Conservation (phyloP, 1,140 invertebrate species). For the Drosophila biarmipes region DNA sequence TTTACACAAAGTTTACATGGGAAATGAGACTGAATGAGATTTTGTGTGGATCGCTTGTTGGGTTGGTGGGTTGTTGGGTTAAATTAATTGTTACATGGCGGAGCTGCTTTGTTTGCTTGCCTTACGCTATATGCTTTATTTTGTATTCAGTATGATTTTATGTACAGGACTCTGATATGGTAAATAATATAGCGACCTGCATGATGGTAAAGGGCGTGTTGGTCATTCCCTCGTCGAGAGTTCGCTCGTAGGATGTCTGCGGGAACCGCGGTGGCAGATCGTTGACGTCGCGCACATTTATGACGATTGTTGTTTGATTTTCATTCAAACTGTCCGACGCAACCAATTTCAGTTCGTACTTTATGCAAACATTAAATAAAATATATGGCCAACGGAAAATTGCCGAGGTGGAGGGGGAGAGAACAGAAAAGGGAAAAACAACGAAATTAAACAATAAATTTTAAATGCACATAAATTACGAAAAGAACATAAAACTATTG, state of each 20-base stretch:
- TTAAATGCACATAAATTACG: conserved; percentile 54
- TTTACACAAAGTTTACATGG: conserved; percentile 56
- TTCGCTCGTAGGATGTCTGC: conserved; percentile 88
- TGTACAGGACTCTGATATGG: conserved; percentile 31
- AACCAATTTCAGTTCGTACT: conserved; percentile 94
- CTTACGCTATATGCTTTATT: conserved; percentile 15
- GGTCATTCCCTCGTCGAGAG: conserved; percentile 88
- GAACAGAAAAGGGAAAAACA: conserved; percentile 32
- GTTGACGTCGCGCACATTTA: conserved; percentile 92
- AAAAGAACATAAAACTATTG: conserved; percentile 49
- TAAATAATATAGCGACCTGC: conserved; percentile 86
- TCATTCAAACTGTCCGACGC: conserved; percentile 94
- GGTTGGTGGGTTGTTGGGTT: conserved; percentile 58
- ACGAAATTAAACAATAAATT: conserved; percentile 50
- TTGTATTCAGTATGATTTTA: conserved; percentile 22
- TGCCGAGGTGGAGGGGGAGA: not conserved
- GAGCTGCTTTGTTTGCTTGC: conserved; percentile 30
- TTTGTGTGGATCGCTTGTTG: conserved; percentile 34
- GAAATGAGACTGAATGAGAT: conserved; percentile 53
- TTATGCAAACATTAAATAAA: conserved; percentile 52
- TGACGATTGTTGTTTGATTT: conserved; percentile 91
- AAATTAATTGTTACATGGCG: conserved; percentile 65
- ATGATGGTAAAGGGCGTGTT: conserved; percentile 87
- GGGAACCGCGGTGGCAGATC: conserved; percentile 92
- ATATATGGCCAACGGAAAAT: conserved; percentile 36